Conservation (phyloP, 1,140 invertebrate species). For the Trichoplusia ni region DNA sequence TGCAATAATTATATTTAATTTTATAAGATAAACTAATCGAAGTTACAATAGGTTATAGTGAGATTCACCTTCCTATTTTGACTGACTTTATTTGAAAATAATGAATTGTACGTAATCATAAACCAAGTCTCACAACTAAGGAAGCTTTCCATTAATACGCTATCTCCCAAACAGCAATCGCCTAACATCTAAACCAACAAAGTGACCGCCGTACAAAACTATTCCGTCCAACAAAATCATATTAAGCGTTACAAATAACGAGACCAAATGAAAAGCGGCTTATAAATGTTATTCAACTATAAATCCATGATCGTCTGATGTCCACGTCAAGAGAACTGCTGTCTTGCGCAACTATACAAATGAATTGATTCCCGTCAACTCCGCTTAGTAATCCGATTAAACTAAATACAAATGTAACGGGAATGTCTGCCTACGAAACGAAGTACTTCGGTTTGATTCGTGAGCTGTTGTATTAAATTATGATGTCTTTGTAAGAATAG, state of each 20-base stretch:
- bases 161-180: background rate
- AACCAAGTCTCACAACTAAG: background rate
- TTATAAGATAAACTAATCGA: no score
- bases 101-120: no score
- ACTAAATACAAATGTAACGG: constrained; percentile 68
- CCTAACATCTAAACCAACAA: constrained; percentile 4
- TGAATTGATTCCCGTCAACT: constrained; percentile 54
- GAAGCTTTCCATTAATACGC: background rate
- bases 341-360: constrained; percentile 52
- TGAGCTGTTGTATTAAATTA: background rate
- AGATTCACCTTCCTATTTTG: no score
- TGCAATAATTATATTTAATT: no score
- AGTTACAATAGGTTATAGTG: no score
- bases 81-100: no score
- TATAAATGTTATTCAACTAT: constrained; percentile 35
- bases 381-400: constrained; percentile 75
- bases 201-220: constrained; percentile 7
- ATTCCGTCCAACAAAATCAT: constrained; percentile 11
- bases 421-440: constrained; percentile 30
- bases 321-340: constrained; percentile 33
- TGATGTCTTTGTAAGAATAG: background rate
- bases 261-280: constrained; percentile 31
- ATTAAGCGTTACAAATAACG: constrained; percentile 39
- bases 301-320: constrained; percentile 20
- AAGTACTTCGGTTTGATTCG: constrained; percentile 2